Base-by-base conservation (phyloP, 2,888 invertebrate genomes). In the Malthinus seriepunctatus region DNA sequence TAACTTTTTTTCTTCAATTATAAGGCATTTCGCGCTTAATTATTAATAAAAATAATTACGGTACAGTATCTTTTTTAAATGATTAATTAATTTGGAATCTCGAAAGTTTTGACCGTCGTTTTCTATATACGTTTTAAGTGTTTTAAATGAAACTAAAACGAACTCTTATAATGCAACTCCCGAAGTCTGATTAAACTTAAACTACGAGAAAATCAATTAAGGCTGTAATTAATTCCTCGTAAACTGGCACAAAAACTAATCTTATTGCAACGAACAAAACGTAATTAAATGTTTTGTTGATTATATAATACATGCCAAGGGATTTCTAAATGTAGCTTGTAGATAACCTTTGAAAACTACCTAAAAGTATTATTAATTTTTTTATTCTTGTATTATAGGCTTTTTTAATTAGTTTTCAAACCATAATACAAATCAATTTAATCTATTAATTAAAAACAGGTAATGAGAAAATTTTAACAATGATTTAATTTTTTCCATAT, bases 251-350 rank as follows among this genome's bases (percentile, higher is more conserved):
- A 74, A 73, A 74, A 75, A 75, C 71, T 72, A 75, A 76, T 75
- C 73, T 73, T 72, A 72, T 72, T 73, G 70, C 71, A 67, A 69
- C 69, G 71, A 71, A 73, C 73, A 75, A 74, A 76, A 75, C 73
- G 73, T 73, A 75, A 76, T 75, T 73, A 74, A 74, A 73, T 71
- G 75, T 74, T 73, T 73, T 74, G 73, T 75, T 73, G 73, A 69
- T 66, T 69, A 67, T 69, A 72, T 70, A 74, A 73, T 72, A 64
- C 70, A 70, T 71, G 69, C 71, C 69, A 65, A 66, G 67, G 71
- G 71, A 68, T 71, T 73, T 73, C 72, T 72, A 47, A 51, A 55
- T 55, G 59, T 54, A 58, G 44, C 53, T 53, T 50, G 54, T 51
- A 60, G 59, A 60, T 54, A 60, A 60, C 59, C 34, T 48, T 57